Conservation (phyloP, 2,797 vertebrate species). For the Myripristis murdjan region DNA sequence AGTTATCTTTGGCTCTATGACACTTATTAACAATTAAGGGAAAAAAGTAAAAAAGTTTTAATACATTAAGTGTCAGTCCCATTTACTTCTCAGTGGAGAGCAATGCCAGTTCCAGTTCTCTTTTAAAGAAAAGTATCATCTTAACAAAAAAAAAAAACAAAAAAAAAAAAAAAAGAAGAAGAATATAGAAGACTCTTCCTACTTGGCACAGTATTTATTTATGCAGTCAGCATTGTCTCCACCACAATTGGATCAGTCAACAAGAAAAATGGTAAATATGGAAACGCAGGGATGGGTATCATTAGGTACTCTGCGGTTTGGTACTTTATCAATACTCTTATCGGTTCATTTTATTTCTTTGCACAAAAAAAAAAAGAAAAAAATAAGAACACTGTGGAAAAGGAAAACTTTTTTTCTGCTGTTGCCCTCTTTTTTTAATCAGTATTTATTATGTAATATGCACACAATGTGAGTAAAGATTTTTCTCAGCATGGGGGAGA, state of each 20-base stretch:
- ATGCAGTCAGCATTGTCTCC: not conserved
- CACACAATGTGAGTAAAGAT: too few relatives aligned
- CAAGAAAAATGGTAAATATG: slow-evolving; percentile 10
- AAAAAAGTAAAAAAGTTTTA: not conserved
- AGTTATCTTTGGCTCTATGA: slow-evolving; percentile 12
- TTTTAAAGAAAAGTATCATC: slow-evolving; percentile 1
- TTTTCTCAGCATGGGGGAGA: too few relatives aligned
- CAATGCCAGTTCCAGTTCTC: slow-evolving; percentile 18
- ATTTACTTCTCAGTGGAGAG: slow-evolving; percentile 8
- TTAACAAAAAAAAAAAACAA: not conserved
- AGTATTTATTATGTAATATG: too few relatives aligned
- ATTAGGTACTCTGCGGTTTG: too few relatives aligned
- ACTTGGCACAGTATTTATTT: slow-evolving; percentile 8
- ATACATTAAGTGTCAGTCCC: not conserved
- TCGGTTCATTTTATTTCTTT: too few relatives aligned
- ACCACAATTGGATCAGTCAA: slow-evolving; percentile 2
- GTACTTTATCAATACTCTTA: too few relatives aligned
- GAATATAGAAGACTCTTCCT: slow-evolving; percentile 3
- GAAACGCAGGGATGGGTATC: too few relatives aligned
- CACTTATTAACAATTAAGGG: slow-evolving; percentile 15
- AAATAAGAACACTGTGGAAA: too few relatives aligned
- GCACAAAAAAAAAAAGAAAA: too few relatives aligned
- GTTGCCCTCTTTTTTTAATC: too few relatives aligned
- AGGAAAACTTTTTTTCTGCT: too few relatives aligned
- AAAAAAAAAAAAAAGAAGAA: not conserved